These are phyloP conservation scores for Ptychochromis oligacanthus DNA, from an alignment of 2,113 vertebrate species.

Conservation along the genomic window DNA sequence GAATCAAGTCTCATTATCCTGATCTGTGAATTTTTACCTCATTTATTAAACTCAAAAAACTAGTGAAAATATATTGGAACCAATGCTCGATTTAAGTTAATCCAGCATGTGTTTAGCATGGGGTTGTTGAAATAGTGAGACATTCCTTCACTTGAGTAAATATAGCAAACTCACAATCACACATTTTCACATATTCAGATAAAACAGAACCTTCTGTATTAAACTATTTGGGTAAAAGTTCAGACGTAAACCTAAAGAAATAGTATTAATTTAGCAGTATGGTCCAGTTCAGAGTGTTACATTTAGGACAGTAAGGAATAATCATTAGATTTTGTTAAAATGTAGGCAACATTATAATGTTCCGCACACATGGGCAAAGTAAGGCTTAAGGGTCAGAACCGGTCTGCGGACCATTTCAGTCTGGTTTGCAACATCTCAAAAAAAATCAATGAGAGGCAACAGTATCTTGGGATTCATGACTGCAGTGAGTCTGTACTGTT, in stretches of 20 bases:
- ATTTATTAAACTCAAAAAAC: background rate
- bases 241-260: background rate
- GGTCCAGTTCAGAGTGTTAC: background rate
- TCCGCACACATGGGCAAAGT: fast-evolving
- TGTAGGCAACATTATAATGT: background rate
- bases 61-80: background rate
- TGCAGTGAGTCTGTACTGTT: background rate
- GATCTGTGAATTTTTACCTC: background rate
- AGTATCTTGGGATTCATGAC: background rate
- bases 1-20: background rate
- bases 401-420: background rate
- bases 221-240: background rate
- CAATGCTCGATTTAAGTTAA: background rate
- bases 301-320: background rate
- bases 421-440: background rate
- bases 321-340: background rate
- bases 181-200: background rate
- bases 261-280: background rate
- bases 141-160: background rate
- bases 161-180: background rate
- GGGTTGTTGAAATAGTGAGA: background rate
- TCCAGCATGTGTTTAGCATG: background rate
- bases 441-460: background rate
- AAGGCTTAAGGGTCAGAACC: background rate
- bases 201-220: background rate